phyloP scores from a whole-genome alignment of 2,888 invertebrate genomes.

The Dione juno region DNA sequence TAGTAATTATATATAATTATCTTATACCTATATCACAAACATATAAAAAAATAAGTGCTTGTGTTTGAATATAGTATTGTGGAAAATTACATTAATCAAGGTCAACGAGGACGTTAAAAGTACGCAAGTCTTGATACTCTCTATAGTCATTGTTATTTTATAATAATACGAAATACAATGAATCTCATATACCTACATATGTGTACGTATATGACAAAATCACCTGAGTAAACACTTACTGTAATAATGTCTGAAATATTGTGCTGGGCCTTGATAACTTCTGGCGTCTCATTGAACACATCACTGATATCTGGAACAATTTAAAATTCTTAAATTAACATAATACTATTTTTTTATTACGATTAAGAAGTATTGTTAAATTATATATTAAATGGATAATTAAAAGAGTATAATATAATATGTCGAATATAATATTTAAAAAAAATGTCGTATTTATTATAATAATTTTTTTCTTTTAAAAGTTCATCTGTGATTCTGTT shows the following conservation, averaged over 20 bases:
- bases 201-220: background rate
- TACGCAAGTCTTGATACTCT: background rate
- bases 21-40: too few relatives aligned
- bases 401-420: too few relatives aligned
- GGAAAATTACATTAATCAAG: slow-evolving; percentile 1
- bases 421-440: too few relatives aligned
- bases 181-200: background rate
- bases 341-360: too few relatives aligned
- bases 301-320: slow-evolving; percentile 61
- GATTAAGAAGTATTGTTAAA: too few relatives aligned
- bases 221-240: slow-evolving; percentile 57
- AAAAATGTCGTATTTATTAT: too few relatives aligned
- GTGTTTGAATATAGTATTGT: background rate
- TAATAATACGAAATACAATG: background rate
- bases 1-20: background rate
- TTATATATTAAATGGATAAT: too few relatives aligned
- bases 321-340: background rate
- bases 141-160: background rate
- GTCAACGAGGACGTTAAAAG: background rate
- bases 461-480: too few relatives aligned
- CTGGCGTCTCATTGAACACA: slow-evolving; percentile 63
- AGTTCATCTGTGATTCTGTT: too few relatives aligned
- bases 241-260: slow-evolving; percentile 61
- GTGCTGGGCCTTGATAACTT: slow-evolving; percentile 66
- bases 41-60: too few relatives aligned